Percentiles rank a stretch among this genome's conserved stretches.
These are phyloP conservation scores for Megalurothrips usitatus DNA, from an alignment of 2,888 invertebrate species.

Conservation along the genomic window DNA sequence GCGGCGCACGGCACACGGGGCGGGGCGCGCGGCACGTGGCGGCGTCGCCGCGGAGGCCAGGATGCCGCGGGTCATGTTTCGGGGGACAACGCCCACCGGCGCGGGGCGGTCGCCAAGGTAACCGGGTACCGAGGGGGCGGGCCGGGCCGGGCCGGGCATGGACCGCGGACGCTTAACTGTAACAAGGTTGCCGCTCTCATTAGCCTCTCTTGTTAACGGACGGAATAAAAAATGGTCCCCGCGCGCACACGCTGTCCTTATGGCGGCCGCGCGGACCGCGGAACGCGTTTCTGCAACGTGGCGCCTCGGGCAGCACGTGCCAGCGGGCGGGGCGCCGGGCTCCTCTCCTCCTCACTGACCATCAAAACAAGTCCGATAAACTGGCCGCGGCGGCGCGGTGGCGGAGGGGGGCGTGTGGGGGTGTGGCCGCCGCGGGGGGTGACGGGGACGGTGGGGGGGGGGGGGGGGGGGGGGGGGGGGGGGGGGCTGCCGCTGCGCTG, in stretches of 20 bases:
- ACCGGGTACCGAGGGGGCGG: no score
- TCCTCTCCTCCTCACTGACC: background rate
- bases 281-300: no score
- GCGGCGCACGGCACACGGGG: background rate
- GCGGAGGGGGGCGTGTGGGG: slow-evolving; percentile 26
- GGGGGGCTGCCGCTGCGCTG: background rate
- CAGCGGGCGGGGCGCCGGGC: no score
- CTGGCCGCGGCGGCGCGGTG: slow-evolving; percentile 23
- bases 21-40: background rate
- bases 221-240: no score
- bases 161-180: no score
- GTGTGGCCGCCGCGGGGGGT: slow-evolving; percentile 27
- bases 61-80: background rate
- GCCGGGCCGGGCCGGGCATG: no score
- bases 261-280: no score
- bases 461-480: background rate
- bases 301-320: no score
- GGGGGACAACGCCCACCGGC: background rate
- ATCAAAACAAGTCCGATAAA: slow-evolving; percentile 6
- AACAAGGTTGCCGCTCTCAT: no score
- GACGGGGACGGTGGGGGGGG: background rate
- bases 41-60: background rate
- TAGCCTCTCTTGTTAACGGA: no score
- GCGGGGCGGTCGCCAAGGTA: no score
- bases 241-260: no score